Conservation (phyloP, 2,888 invertebrate genomes). For the Rhagium mordax region DNA sequence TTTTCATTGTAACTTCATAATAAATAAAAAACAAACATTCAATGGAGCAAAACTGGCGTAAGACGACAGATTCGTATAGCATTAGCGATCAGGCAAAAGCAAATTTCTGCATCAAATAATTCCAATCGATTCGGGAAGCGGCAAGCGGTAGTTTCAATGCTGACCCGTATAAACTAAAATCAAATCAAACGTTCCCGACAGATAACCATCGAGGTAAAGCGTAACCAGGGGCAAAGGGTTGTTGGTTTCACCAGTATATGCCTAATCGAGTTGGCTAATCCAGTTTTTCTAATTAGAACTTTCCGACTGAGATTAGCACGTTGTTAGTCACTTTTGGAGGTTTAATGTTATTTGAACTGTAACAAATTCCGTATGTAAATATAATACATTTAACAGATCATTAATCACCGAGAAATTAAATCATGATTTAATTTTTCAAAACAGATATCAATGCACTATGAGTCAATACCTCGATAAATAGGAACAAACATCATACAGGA, state of each 20-base stretch:
- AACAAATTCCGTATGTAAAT: not conserved
- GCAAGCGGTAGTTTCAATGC: slow-evolving; percentile 14
- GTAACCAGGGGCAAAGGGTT: slow-evolving; percentile 21
- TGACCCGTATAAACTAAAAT: slow-evolving; percentile 35
- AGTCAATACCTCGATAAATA: too few relatives aligned
- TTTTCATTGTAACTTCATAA: not conserved
- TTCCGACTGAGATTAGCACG: not conserved
- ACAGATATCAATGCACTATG: too few relatives aligned
- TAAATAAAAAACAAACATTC: slow-evolving; percentile 1
- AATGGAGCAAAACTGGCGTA: slow-evolving; percentile 13
- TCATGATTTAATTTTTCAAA: too few relatives aligned
- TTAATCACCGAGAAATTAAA: too few relatives aligned
- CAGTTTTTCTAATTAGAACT: not conserved
- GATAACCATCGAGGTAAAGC: slow-evolving; percentile 33
- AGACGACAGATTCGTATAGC: slow-evolving; percentile 9
- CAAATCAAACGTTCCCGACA: slow-evolving; percentile 33
- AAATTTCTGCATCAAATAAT: slow-evolving; percentile 41
- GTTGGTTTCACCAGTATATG: not conserved
- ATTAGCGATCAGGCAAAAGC: slow-evolving; percentile 5
- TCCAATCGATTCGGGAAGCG: slow-evolving; percentile 25
- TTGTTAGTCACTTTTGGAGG: not conserved
- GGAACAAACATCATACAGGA: too few relatives aligned
- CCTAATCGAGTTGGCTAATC: not conserved
- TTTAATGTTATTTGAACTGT: not conserved
- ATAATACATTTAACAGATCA: not conserved